Percentiles rank a stretch among this genome's conserved stretches.
Conservation (phyloP, 92 coral and sea anemone genomes). For the Parazoanthus darwini region DNA sequence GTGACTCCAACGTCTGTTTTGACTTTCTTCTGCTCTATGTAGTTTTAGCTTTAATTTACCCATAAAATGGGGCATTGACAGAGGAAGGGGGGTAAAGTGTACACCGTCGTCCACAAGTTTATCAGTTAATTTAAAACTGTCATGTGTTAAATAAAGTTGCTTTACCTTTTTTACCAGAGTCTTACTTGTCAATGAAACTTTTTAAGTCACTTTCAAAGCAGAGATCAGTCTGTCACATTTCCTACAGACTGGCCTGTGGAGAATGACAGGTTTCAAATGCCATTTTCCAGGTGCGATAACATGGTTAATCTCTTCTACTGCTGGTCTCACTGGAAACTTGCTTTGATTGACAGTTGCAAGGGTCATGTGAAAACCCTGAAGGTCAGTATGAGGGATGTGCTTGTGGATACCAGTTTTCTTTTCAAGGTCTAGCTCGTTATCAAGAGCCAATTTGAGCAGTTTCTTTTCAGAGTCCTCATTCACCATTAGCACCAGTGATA, state of each 20-base stretch:
- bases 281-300: constrained; percentile 57
- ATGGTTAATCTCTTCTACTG: constrained; percentile 53
- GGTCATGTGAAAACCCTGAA: constrained; percentile 67
- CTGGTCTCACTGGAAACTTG: constrained; percentile 48
- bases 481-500: constrained; percentile 53
- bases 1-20: too few relatives aligned
- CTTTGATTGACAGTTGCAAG: constrained; percentile 65
- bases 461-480: constrained; percentile 46
- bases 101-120: too few relatives aligned
- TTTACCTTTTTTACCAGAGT: too few relatives aligned
- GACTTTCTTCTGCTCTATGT: too few relatives aligned
- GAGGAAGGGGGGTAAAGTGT: too few relatives aligned
- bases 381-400: constrained; percentile 49
- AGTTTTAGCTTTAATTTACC: too few relatives aligned
- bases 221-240: constrained; percentile 48
- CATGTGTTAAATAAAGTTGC: too few relatives aligned
- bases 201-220: constrained; percentile 49
- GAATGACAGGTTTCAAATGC: constrained; percentile 52
- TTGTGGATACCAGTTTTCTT: constrained; percentile 46
- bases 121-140: too few relatives aligned
- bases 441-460: constrained; percentile 44
- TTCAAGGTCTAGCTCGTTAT: constrained; percentile 55
- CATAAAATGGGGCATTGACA: too few relatives aligned
- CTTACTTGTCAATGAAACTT: background rate
- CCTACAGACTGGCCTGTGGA: constrained; percentile 50